Conservation (phyloP, 2,888 invertebrate species). For the Tenthredo scrophulariae region DNA sequence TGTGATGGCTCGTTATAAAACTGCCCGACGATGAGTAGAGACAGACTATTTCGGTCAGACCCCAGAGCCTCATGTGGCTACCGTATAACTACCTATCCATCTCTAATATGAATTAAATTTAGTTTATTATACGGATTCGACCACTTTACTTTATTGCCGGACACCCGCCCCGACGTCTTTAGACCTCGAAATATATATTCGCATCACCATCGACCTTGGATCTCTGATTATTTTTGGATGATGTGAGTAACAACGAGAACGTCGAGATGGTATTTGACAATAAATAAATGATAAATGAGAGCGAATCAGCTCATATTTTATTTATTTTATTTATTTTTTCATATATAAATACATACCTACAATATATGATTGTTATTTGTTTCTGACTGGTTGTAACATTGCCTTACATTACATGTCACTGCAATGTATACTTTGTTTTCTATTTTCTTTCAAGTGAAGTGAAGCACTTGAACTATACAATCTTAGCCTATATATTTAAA, state of each 20-base stretch:
- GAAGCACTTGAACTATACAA: constrained; percentile 36
- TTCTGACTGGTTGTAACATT: neutral
- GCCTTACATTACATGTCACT: neutral
- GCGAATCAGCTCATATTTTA: neutral
- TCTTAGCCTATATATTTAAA: constrained; percentile 44
- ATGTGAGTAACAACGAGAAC: neutral
- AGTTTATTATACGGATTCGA: constrained; percentile 27
- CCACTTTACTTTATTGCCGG: neutral
- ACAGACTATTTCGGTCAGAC: neutral
- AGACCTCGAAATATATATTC: constrained; percentile 34
- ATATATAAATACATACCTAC: no score
- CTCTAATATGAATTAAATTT: constrained; percentile 35
- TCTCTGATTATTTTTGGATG: neutral
- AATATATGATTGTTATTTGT: neutral
- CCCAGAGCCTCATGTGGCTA: constrained; percentile 22
- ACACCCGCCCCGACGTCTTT: neutral
- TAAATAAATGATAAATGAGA: neutral
- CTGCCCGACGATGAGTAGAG: neutral
- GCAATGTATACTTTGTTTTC: neutral
- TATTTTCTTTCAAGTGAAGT: neutral
- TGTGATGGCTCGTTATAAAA: neutral
- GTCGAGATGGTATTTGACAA: neutral
- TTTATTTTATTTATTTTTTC: neutral
- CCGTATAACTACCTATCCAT: neutral
- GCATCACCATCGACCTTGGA: constrained; percentile 34